Evolutionary conservation across 2,797 vertebrate genomes (phyloP).

Genomic region (Ctenopoma multispine): DNA sequence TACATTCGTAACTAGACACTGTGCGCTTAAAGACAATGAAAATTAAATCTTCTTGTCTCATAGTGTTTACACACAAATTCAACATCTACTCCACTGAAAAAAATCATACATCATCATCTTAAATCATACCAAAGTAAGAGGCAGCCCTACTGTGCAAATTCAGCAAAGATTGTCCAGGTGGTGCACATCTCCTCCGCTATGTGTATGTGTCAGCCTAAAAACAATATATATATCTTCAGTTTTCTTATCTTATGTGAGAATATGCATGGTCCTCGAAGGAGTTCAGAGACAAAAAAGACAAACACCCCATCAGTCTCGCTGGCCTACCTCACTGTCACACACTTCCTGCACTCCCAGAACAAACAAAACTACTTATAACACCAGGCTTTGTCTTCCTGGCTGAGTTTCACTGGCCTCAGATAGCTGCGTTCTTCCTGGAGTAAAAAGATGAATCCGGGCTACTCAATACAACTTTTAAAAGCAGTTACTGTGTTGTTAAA

Average conservation of each 20-base stretch:
- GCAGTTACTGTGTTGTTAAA: slow-evolving; percentile 45
- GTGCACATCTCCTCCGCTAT: slow-evolving; percentile 18
- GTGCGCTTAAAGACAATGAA: background rate
- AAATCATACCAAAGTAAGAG: slow-evolving; percentile 32
- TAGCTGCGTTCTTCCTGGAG: slow-evolving; percentile 39
- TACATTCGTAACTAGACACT: background rate
- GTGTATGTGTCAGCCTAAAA: slow-evolving; percentile 9
- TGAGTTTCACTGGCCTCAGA: slow-evolving; percentile 35
- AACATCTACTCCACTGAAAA: slow-evolving; percentile 39
- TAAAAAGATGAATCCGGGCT: slow-evolving; percentile 28
- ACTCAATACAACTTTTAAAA: slow-evolving; percentile 38
- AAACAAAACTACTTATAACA: slow-evolving; percentile 55
- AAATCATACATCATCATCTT: no score
- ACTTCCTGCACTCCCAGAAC: slow-evolving; percentile 45
- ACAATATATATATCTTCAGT: slow-evolving; percentile 33
- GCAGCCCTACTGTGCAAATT: slow-evolving; percentile 16
- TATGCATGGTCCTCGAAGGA: slow-evolving; percentile 39
- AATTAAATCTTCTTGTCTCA: background rate
- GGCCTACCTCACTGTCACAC: slow-evolving; percentile 49
- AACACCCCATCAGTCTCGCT: slow-evolving; percentile 61
- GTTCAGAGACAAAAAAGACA: slow-evolving; percentile 58
- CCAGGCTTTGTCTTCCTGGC: slow-evolving; percentile 36
- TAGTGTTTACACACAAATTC: background rate
- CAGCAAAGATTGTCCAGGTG: slow-evolving; percentile 61
- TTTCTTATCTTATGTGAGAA: slow-evolving; percentile 16